Base-by-base conservation (phyloP, 2,797 vertebrate genomes). In the Dryobates pubescens region DNA sequence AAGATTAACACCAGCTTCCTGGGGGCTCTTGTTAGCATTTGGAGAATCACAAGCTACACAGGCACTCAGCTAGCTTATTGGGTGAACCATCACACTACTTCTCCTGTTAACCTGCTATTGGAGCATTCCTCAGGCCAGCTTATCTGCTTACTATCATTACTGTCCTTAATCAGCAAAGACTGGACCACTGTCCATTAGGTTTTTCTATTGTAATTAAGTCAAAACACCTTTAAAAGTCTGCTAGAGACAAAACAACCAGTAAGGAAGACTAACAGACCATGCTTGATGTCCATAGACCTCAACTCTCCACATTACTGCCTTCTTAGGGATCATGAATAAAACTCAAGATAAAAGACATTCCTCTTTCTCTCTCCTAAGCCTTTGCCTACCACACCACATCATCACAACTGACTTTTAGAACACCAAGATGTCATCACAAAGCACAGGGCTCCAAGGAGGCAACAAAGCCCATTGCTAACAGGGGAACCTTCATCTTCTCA, bases 401-500 rank as follows among this genome's bases (percentile, higher is more conserved):
- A 84, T 15, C 32, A 41, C 27, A 69, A 11, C 32, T 43, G 19
- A 22, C 27, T 68, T 87, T 82, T 58, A 56, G 1, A 2, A 45
- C 10, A 57, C 15, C 23, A 30, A 4, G 7, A 6, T 73, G 26
- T n/a, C 38, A 67, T 19, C 18, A 56, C 14, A 6, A 92, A 82
- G 29, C 53, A 79, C 1, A 83, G 67, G 29, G 36, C 17, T 71
- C 59, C 56, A 58, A 81, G 83, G 5, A 54, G 26, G 58, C 49
- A 85, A 53, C 12, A 69, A 61, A 83, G 45, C 47, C 19, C 18
- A 45, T 7, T 30, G 36, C 13, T 68, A 64, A 81, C 4, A 57
- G 1, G 0, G 9, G 10, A 6, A 57, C 20, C 17, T 43, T 47
- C 36, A 80, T 6, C 64, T 47, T 38, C 38, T 38, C 1, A 0